Evolutionary conservation across 2,113 vertebrate genomes (phyloP).

Genomic region (Damaliscus lunatus): DNA sequence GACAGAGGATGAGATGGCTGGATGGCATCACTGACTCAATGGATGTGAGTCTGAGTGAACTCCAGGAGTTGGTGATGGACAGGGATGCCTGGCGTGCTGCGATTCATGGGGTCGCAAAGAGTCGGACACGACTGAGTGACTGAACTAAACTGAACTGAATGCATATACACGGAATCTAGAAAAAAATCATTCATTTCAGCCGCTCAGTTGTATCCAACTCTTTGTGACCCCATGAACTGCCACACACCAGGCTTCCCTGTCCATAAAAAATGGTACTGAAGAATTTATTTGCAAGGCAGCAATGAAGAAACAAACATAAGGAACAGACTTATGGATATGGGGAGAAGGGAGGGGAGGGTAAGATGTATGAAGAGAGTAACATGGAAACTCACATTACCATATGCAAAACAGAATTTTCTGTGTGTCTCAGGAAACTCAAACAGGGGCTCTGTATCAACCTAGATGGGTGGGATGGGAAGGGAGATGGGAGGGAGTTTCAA

Average conservation of each 20-base stretch:
- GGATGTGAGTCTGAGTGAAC: too few species aligned
- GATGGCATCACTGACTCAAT: too few species aligned
- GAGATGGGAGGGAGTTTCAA: neutral
- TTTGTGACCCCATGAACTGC: neutral
- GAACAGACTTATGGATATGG: neutral
- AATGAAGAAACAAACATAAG: neutral
- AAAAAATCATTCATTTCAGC: neutral
- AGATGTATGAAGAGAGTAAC: neutral
- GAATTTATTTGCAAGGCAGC: neutral
- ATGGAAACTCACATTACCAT: neutral
- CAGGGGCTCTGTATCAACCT: neutral
- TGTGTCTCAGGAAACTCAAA: neutral
- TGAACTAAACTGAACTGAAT: neutral
- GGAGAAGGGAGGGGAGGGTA: neutral
- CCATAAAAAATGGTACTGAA: neutral
- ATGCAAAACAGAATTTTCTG: neutral
- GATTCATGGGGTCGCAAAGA: too few species aligned
- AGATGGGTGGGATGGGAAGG: neutral
- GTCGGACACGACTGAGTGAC: too few species aligned
- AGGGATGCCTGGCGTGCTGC: too few species aligned
- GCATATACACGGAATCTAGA: neutral
- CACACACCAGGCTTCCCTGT: neutral
- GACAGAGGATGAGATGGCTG: too few species aligned
- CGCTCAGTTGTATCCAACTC: rapidly evolving
- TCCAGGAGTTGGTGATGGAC: too few species aligned